Percentiles rank a stretch among this genome's conserved stretches.
These are phyloP conservation scores for Sphaerophoria rueppellii DNA, from an alignment of 2,888 invertebrate species.

Conservation along the genomic window DNA sequence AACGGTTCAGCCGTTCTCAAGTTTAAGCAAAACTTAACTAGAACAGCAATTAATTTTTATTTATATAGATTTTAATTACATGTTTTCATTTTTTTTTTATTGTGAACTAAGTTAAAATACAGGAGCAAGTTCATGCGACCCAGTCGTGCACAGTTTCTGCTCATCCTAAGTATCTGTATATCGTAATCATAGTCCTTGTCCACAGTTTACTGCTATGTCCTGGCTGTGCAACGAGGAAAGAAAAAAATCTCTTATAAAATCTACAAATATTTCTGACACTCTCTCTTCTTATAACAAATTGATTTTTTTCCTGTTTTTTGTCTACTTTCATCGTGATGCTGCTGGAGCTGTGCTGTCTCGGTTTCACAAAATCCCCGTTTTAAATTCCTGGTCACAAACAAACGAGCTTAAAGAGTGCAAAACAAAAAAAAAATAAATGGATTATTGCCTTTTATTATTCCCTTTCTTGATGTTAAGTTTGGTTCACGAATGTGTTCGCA, in stretches of 20 bases:
- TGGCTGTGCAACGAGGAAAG: slow-evolving; percentile 38
- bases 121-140: too few relatives aligned
- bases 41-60: too few relatives aligned
- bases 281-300: slow-evolving; percentile 65
- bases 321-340: too few relatives aligned
- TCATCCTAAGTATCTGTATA: too few relatives aligned
- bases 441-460: slow-evolving; percentile 68
- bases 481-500: slow-evolving; percentile 58
- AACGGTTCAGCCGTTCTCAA: too few relatives aligned
- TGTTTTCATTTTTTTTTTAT: too few relatives aligned
- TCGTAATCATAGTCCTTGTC: slow-evolving; percentile 9
- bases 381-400: slow-evolving; percentile 69
- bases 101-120: too few relatives aligned
- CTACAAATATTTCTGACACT: slow-evolving; percentile 46
- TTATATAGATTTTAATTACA: too few relatives aligned
- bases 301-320: slow-evolving; percentile 51
- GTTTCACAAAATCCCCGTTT: slow-evolving; percentile 52
- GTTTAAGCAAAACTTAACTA: too few relatives aligned
- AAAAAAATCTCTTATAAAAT: slow-evolving; percentile 39
- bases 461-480: slow-evolving; percentile 39
- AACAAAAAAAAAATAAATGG: slow-evolving; percentile 48
- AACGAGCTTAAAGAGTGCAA: not conserved
- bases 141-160: too few relatives aligned
- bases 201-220: slow-evolving; percentile 32
- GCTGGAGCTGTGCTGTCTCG: not conserved